A percentile compares a stretch with the other conserved stretches of the same genome.
Conservation (phyloP, 2,113 vertebrate species). For the Rhodinocichla rosea region DNA sequence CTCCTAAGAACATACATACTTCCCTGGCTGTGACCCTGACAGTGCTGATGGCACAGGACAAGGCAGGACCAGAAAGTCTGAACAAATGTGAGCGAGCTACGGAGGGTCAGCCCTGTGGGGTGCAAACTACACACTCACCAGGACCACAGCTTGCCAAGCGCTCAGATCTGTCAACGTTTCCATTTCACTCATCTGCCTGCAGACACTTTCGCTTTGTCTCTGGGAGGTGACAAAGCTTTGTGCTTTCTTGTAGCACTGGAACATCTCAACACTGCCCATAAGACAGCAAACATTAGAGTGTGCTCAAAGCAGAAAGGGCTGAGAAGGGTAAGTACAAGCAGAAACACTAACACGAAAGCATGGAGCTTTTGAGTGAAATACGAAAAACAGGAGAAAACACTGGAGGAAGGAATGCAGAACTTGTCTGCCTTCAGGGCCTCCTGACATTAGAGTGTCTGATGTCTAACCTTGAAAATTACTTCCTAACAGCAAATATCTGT, state of each 20-base stretch:
- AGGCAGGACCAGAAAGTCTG: not conserved
- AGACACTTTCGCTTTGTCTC: not conserved
- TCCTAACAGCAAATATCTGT: not conserved
- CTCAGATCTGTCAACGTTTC: not conserved
- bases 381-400: not conserved
- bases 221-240: not conserved
- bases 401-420: not conserved
- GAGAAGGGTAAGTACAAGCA: not conserved
- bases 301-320: not conserved
- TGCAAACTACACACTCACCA: not conserved
- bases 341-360: not conserved
- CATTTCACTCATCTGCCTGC: accelerated
- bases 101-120: not conserved
- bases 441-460: not conserved
- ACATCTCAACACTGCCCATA: not conserved
- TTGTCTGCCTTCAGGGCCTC: not conserved
- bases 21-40: not conserved
- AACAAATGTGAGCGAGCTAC: not conserved
- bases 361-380: not conserved
- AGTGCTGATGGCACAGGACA: not conserved
- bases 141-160: not conserved
- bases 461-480: not conserved
- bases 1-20: not conserved
- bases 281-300: not conserved
- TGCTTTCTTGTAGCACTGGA: not conserved